Conservation (phyloP, 92 coral and sea anemone species). For the Pocillopora grandis region DNA sequence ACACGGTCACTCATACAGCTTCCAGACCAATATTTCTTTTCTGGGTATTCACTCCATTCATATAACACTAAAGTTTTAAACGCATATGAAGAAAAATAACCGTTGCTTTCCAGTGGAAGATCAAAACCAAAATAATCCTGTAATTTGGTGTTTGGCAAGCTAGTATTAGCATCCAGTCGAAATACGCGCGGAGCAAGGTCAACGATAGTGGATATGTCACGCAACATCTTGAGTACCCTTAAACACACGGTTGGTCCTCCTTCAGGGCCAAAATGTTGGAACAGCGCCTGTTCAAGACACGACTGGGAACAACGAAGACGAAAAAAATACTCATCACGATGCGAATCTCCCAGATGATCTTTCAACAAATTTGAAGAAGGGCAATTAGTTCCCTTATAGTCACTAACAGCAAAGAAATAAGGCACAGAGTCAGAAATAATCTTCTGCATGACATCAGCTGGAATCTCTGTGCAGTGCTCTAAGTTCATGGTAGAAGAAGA, state of each 20-base stretch:
- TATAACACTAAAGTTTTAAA: slow-evolving; percentile 34
- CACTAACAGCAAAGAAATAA: slow-evolving; percentile 22
- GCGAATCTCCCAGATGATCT: not conserved
- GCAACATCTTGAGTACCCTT: slow-evolving; percentile 21
- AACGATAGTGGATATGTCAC: not conserved
- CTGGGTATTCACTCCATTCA: slow-evolving; percentile 32
- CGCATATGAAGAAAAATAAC: slow-evolving; percentile 16
- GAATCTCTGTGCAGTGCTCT: not conserved
- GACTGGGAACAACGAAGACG: slow-evolving; percentile 15
- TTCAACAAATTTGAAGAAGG: not conserved
- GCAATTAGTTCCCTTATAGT: not conserved
- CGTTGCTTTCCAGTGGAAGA: not conserved
- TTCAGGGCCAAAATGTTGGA: slow-evolving; percentile 24
- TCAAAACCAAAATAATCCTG: not conserved
- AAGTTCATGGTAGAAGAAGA: not conserved
- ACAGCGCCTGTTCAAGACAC: slow-evolving; percentile 14
- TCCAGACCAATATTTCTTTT: not conserved
- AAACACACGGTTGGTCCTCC: slow-evolving; percentile 14
- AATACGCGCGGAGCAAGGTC: no score
- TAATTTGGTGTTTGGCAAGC: no score
- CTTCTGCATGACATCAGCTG: not conserved
- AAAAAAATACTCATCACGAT: not conserved
- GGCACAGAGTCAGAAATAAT: not conserved
- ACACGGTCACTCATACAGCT: not conserved
- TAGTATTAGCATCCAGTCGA: no score